Evolutionary conservation across 2,888 invertebrate species (phyloP).

Genomic region (Omphaloscelis lunosa): DNA sequence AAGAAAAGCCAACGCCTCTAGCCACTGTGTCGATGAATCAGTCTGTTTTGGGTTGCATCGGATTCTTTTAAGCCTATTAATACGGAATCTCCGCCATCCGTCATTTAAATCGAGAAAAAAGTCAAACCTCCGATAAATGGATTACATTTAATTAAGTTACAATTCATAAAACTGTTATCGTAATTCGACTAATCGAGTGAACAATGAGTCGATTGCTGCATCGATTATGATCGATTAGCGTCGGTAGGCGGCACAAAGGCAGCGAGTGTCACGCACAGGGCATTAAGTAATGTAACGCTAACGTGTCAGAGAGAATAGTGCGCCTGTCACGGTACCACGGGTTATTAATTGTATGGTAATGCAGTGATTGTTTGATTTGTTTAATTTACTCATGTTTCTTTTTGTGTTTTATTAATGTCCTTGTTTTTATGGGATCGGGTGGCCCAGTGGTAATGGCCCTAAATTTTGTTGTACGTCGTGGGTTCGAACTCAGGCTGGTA

Average conservation of each 20-base stretch:
- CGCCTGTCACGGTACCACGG: slow-evolving; percentile 9
- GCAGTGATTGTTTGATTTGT: slow-evolving; percentile 28
- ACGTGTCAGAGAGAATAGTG: slow-evolving; percentile 18
- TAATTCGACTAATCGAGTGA: slow-evolving; percentile 60
- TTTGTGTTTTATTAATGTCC: slow-evolving; percentile 11
- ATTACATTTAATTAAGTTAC: slow-evolving; percentile 55
- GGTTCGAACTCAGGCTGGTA: not conserved
- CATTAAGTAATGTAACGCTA: slow-evolving; percentile 51
- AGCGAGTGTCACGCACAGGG: slow-evolving; percentile 47
- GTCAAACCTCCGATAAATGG: slow-evolving; percentile 33
- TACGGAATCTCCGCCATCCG: slow-evolving; percentile 7
- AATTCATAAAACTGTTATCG: slow-evolving; percentile 52
- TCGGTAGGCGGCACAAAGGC: slow-evolving; percentile 38
- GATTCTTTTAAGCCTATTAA: not conserved
- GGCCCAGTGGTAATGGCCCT: too few relatives aligned
- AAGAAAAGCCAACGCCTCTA: not conserved
- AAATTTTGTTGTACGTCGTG: not conserved
- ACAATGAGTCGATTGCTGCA: slow-evolving; percentile 59
- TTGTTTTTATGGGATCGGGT: not conserved
- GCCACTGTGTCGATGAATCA: not conserved
- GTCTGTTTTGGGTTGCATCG: not conserved
- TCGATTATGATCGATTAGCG: slow-evolving; percentile 60
- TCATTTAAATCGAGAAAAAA: slow-evolving; percentile 36
- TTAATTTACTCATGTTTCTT: slow-evolving; percentile 8
- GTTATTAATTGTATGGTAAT: slow-evolving; percentile 37